Percentiles rank a stretch among this genome's conserved stretches.
Evolutionary conservation across 2,888 invertebrate genomes (phyloP).

Genomic region (Drosophila cyrtoloma): DNA sequence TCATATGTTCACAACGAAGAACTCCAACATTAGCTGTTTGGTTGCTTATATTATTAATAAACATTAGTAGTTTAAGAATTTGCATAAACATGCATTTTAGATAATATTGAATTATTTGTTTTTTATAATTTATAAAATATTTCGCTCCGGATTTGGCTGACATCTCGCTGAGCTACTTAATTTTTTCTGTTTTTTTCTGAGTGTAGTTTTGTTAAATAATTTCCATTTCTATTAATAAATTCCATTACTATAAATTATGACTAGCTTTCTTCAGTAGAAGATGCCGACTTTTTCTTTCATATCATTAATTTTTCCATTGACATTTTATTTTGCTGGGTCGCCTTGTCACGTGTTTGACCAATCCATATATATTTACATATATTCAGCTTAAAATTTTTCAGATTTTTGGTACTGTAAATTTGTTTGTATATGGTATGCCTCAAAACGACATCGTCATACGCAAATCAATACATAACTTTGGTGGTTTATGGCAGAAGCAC

Average conservation of each 20-base stretch:
- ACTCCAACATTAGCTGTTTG: not conserved
- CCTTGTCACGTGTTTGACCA: slow-evolving; percentile 29
- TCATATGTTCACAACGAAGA: no score
- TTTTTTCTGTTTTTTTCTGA: not conserved
- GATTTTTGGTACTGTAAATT: slow-evolving; percentile 10
- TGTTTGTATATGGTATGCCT: slow-evolving; percentile 6
- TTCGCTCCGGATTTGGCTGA: no score
- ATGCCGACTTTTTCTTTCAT: not conserved
- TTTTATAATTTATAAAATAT: not conserved
- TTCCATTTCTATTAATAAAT: not conserved
- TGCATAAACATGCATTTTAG: not conserved
- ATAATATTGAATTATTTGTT: not conserved
- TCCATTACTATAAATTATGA: not conserved
- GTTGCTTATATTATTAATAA: not conserved
- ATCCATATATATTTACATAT: not conserved
- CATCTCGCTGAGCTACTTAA: not conserved
- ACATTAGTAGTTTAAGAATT: not conserved
- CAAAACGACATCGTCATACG: slow-evolving; percentile 17
- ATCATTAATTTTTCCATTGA: slow-evolving; percentile 12
- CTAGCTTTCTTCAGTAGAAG: not conserved
- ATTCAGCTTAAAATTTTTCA: slow-evolving; percentile 20
- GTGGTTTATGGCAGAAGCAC: slow-evolving; percentile 62
- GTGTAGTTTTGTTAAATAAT: not conserved
- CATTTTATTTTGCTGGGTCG: slow-evolving; percentile 9
- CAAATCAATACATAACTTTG: slow-evolving; percentile 64